Conservation (phyloP, 2,113 vertebrate genomes). For the Brienomyrus longianalis region DNA sequence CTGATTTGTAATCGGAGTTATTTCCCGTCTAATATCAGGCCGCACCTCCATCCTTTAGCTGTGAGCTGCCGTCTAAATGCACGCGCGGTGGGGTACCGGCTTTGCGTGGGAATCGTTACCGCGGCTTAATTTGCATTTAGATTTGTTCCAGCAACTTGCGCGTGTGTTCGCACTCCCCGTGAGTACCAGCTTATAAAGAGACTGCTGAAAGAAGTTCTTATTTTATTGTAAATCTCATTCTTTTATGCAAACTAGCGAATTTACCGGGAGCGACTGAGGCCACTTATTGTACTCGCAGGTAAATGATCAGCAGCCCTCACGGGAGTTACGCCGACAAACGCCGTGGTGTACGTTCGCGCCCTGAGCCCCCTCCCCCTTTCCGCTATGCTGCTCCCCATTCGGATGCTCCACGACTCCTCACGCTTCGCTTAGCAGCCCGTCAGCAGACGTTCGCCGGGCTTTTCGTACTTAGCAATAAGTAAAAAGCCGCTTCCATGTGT, state of each 20-base stretch:
- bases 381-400: not conserved
- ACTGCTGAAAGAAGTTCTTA: slow-evolving; percentile 13
- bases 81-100: slow-evolving; percentile 51
- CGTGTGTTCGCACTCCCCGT: slow-evolving; percentile 50
- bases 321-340: not conserved
- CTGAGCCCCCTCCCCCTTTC: not conserved
- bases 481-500: not conserved
- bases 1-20: slow-evolving; percentile 62
- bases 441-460: not conserved
- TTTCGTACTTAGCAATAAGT: not conserved
- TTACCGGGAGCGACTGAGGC: not conserved
- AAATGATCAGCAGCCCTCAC: not conserved
- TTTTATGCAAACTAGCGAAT: not conserved
- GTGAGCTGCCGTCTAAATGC: slow-evolving; percentile 50
- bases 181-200: slow-evolving; percentile 46
- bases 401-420: not conserved
- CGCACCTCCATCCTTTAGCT: slow-evolving; percentile 36
- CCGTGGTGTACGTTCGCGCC: not conserved
- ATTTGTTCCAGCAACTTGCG: slow-evolving; percentile 59
- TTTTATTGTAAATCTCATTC: not conserved
- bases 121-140: slow-evolving; percentile 65
- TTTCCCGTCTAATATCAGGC: slow-evolving; percentile 50
- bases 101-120: slow-evolving; percentile 57
- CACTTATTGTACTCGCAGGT: not conserved
- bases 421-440: not conserved